phyloP scores from a whole-genome alignment of 2,888 invertebrate species.

The Dryobota labecula region DNA sequence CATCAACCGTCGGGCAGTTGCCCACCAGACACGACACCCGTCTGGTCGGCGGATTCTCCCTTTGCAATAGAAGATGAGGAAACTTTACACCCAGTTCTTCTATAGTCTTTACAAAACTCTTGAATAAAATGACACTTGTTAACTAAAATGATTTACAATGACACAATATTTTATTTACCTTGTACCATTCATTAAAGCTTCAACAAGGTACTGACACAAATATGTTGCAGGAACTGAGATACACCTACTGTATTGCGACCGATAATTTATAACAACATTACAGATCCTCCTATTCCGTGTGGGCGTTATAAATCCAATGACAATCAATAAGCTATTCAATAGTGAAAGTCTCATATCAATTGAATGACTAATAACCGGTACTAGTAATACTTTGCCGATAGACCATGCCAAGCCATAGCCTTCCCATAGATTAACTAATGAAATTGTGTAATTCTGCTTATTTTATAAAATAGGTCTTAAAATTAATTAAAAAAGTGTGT shows the following conservation, averaged over 20 bases:
- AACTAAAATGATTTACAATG: background rate
- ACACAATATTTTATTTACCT: background rate
- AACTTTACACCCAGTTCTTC: too few relatives aligned
- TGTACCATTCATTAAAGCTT: background rate
- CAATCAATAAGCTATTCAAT: constrained; percentile 46
- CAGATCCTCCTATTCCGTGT: constrained; percentile 28
- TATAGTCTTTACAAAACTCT: background rate
- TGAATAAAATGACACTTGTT: background rate
- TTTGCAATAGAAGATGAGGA: too few relatives aligned
- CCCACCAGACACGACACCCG: too few relatives aligned
- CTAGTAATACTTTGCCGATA: constrained; percentile 30
- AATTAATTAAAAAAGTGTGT: too few relatives aligned
- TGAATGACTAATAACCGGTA: constrained; percentile 45
- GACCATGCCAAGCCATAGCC: constrained; percentile 7
- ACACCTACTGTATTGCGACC: constrained; percentile 30
- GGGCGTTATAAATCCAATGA: constrained; percentile 50
- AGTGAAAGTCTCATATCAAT: constrained; percentile 57
- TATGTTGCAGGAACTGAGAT: background rate
- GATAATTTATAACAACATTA: constrained; percentile 35
- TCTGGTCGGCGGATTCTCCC: too few relatives aligned
- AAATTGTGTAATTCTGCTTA: background rate
- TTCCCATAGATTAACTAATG: constrained; percentile 10
- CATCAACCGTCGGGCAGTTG: too few relatives aligned
- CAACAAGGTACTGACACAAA: constrained; percentile 6
- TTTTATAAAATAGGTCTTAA: background rate